Percentiles rank a stretch among this genome's conserved stretches.
These are phyloP conservation scores for Drosophila barbarae DNA, from an alignment of 2,888 invertebrate genomes.

Conservation along the genomic window DNA sequence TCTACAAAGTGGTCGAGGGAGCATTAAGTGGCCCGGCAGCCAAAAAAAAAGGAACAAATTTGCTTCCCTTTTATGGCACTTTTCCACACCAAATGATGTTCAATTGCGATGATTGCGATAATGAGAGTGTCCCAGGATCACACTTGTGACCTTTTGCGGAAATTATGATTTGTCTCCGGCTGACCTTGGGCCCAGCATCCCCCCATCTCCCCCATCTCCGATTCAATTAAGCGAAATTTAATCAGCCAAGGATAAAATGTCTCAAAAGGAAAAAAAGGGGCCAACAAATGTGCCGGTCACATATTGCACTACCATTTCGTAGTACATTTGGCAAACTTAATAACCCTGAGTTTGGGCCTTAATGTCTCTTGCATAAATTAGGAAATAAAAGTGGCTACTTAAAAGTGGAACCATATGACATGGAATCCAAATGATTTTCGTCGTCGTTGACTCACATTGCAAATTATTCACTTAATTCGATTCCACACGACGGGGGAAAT, in stretches of 20 bases:
- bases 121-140: conserved; percentile 55
- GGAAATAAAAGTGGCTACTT: conserved; percentile 27
- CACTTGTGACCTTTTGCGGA: conserved; percentile 61
- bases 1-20: conserved; percentile 62
- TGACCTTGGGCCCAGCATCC: conserved; percentile 24
- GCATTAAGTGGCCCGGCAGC: conserved; percentile 52
- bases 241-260: conserved; percentile 41
- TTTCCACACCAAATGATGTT: conserved; percentile 67
- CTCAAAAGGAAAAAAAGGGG: conserved; percentile 26
- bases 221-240: conserved; percentile 43
- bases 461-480: conserved; percentile 24
- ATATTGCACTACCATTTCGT: conserved; percentile 43
- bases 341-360: conserved; percentile 27
- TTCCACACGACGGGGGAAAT: conserved; percentile 3
- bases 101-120: conserved; percentile 70
- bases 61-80: conserved; percentile 61
- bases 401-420: conserved; percentile 19
- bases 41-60: conserved; percentile 34
- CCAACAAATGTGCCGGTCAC: conserved; percentile 32
- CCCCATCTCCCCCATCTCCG: conserved; percentile 4
- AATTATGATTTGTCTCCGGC: conserved; percentile 61
- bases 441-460: not conserved
- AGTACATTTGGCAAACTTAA: conserved; percentile 19
- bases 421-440: conserved; percentile 12
- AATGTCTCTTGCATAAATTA: conserved; percentile 41